Base-by-base conservation (phyloP, 2,888 invertebrate genomes). In the Encarsia formosa region DNA sequence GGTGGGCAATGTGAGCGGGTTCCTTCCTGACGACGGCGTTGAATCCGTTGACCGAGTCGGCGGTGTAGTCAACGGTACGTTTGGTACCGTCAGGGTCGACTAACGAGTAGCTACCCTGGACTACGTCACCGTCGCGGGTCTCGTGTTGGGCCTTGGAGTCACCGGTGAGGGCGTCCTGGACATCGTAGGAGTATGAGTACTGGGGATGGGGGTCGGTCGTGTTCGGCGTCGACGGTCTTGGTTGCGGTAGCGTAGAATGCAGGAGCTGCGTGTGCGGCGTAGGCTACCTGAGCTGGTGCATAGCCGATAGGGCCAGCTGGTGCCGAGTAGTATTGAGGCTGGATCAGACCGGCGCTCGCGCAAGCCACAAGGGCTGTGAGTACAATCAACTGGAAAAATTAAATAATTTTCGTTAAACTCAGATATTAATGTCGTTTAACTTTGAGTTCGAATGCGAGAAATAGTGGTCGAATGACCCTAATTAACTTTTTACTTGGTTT, bases 351-450 rank as follows among this genome's bases (percentile, higher is more conserved):
- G 62, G 76, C 63, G 43, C 63, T 13, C 65, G 62, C 13, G 24
- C 70, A 60, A 2, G 77, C 78, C 63, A 78, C 18, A 74, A 75
- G 9, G 70, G 69, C 4, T 70, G 75, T 20, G 77, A 73, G 49
- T 43, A 75, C 61, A 60, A 71, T 62, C 44, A 79, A 63, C 79
- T 79, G 49, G 8, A 34, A n/a, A 13, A 13, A 29, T 9, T 11
- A 52, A 58, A 11, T n/a, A n/a, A n/a, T n/a, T n/a, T n/a, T n/a
- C n/a, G n/a, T n/a, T n/a, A n/a, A n/a, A n/a, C n/a, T n/a, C n/a
- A n/a, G n/a, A n/a, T n/a, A n/a, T n/a, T n/a, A n/a, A n/a, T n/a
- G n/a, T n/a, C n/a, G n/a, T n/a, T n/a, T n/a, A n/a, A n/a, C n/a
- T n/a, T n/a, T n/a, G n/a, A n/a, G n/a, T n/a, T n/a, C n/a, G n/a